Evolutionary conservation across 1,140 invertebrate genomes (phyloP).

Genomic region (Episyrphus balteatus): DNA sequence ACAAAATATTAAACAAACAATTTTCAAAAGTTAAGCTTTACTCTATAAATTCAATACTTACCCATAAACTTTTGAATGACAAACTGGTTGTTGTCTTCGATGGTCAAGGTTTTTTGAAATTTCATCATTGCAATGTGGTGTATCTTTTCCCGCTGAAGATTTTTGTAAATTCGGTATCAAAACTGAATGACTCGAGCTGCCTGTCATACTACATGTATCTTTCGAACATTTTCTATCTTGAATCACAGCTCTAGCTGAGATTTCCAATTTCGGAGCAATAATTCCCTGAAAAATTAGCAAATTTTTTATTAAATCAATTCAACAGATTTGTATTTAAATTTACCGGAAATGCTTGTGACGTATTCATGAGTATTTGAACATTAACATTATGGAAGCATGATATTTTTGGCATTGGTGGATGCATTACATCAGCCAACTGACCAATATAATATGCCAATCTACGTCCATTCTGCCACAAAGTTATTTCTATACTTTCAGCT

Average conservation of each 20-base stretch:
- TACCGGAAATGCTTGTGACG: conserved; percentile 25
- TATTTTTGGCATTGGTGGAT: conserved; percentile 18
- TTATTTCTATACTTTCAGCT: conserved; percentile 24
- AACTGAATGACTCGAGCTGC: not conserved
- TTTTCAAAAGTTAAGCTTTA: too few species aligned
- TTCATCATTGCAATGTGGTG: not conserved
- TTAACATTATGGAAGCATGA: conserved; percentile 20
- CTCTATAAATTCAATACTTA: too few species aligned
- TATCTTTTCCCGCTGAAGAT: not conserved
- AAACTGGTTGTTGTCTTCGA: conserved; percentile 19
- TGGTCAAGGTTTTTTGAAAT: conserved; percentile 5
- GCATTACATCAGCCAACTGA: conserved; percentile 20
- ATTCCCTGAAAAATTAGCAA: conserved; percentile 14
- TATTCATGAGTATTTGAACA: conserved; percentile 30
- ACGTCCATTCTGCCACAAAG: conserved; percentile 31
- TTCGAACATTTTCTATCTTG: conserved; percentile 10
- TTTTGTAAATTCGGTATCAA: not conserved
- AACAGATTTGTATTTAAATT: not conserved
- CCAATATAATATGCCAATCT: conserved; percentile 27
- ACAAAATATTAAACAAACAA: too few species aligned
- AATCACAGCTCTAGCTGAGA: conserved; percentile 16
- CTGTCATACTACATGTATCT: not conserved
- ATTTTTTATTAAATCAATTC: too few species aligned
- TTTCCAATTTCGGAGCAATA: conserved; percentile 26
- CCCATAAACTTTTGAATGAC: conserved; percentile 10